phyloP scores from a whole-genome alignment of 2,113 vertebrate genomes.

The Chrysochloris asiatica region DNA sequence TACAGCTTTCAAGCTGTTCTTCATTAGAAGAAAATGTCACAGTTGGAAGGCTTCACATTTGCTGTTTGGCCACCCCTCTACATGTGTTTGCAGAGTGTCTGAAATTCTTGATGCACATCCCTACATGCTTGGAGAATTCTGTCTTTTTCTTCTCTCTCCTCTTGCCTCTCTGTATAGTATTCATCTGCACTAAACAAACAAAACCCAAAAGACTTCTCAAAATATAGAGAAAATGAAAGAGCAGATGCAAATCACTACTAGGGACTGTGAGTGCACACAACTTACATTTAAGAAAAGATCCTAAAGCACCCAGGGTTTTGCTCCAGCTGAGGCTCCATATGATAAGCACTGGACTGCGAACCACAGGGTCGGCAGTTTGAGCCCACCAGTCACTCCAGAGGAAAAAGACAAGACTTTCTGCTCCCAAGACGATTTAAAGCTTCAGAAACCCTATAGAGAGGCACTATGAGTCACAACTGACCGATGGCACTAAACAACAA shows the following conservation, averaged over 20 bases:
- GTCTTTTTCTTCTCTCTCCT: not conserved
- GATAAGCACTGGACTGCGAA: too few species aligned
- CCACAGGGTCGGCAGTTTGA: too few species aligned
- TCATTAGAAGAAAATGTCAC: constrained; percentile 67
- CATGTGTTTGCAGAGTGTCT: constrained; percentile 31
- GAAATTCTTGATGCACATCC: constrained; percentile 31
- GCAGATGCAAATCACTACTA: constrained; percentile 29
- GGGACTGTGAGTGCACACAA: not conserved
- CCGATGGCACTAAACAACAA: too few species aligned
- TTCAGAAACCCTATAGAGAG: too few species aligned
- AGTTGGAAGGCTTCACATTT: constrained; percentile 45
- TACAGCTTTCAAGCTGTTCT: constrained; percentile 55
- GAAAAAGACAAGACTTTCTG: too few species aligned
- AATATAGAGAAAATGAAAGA: constrained; percentile 50
- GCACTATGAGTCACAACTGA: too few species aligned
- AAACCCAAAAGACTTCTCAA: constrained; percentile 52
- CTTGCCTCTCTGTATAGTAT: constrained; percentile 17
- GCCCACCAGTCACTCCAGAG: too few species aligned
- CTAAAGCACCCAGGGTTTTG: not conserved
- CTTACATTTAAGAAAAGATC: constrained; percentile 5
- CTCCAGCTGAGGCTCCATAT: too few species aligned
- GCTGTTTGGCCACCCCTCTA: not conserved
- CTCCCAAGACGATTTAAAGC: too few species aligned
- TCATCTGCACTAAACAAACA: constrained; percentile 58
- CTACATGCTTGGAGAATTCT: constrained; percentile 43